phyloP scores from a whole-genome alignment of 2,113 vertebrate genomes.

The Mastomys natalensis region DNA sequence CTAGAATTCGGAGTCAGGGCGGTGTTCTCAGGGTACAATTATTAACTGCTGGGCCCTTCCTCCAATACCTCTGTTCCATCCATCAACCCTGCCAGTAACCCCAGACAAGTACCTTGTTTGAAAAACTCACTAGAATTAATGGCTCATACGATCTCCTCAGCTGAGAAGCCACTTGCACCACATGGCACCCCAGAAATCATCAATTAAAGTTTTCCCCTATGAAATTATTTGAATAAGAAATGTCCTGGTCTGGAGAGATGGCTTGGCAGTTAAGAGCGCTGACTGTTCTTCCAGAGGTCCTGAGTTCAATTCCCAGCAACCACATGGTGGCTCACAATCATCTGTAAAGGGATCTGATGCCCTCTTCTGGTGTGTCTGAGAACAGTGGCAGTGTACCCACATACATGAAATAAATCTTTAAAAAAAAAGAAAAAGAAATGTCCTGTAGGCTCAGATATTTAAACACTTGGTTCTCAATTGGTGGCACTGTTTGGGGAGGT shows the following conservation, averaged over 20 bases:
- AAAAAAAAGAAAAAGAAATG: too few species aligned
- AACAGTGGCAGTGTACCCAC: too few species aligned
- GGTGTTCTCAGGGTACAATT: background rate
- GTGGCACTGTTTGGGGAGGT: background rate
- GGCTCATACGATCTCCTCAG: background rate
- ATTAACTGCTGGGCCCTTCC: background rate
- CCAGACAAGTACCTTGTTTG: background rate
- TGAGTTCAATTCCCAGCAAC: too few species aligned
- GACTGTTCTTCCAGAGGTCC: too few species aligned
- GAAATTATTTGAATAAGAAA: background rate
- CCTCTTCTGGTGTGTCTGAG: too few species aligned
- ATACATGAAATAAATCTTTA: too few species aligned
- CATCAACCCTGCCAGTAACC: background rate
- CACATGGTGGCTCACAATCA: too few species aligned
- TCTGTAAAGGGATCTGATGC: too few species aligned
- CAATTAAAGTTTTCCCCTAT: background rate
- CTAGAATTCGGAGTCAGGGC: background rate
- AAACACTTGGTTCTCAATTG: background rate
- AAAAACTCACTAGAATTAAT: background rate
- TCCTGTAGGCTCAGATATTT: background rate
- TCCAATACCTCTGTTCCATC: background rate
- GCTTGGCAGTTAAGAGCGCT: too few species aligned
- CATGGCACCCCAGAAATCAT: background rate
- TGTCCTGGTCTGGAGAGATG: background rate
- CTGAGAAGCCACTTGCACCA: too few species aligned